phyloP scores from a whole-genome alignment of 1,140 invertebrate genomes.

The Solen grandis region DNA sequence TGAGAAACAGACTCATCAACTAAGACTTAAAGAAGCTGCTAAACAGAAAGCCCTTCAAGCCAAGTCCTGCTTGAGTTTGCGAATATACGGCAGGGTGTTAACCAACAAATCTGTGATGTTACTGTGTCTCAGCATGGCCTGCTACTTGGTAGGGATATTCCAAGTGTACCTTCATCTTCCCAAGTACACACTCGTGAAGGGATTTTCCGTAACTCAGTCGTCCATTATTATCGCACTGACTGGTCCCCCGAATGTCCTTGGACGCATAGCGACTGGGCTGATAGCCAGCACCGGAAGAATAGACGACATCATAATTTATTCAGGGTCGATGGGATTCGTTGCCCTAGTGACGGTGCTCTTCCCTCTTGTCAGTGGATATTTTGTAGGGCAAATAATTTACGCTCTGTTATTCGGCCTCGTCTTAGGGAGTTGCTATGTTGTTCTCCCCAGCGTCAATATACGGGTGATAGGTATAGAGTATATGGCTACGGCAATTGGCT shows the following conservation, averaged over 20 bases:
- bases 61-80: background rate
- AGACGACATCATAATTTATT: conserved; percentile 19
- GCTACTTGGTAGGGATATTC: conserved; percentile 14
- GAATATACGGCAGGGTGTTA: background rate
- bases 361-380: conserved; percentile 4
- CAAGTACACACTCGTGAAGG: conserved; percentile 9
- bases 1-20: conserved; percentile 10
- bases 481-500: conserved; percentile 19
- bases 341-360: conserved; percentile 15
- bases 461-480: conserved; percentile 12
- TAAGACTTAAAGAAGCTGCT: background rate
- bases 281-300: background rate
- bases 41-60: background rate
- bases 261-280: conserved; percentile 16
- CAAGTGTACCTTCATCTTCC: conserved; percentile 34
- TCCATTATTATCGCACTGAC: conserved; percentile 24
- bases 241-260: conserved; percentile 1
- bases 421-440: conserved; percentile 20
- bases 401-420: conserved; percentile 9
- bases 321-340: conserved; percentile 6
- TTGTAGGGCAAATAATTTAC: conserved; percentile 24
- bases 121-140: conserved; percentile 20
- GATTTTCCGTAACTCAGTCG: conserved; percentile 2
- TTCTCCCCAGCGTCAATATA: conserved; percentile 11
- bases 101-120: conserved; percentile 11